These are phyloP conservation scores for Bradypodion ventrale DNA, from an alignment of 2,797 vertebrate genomes.

Conservation along the genomic window DNA sequence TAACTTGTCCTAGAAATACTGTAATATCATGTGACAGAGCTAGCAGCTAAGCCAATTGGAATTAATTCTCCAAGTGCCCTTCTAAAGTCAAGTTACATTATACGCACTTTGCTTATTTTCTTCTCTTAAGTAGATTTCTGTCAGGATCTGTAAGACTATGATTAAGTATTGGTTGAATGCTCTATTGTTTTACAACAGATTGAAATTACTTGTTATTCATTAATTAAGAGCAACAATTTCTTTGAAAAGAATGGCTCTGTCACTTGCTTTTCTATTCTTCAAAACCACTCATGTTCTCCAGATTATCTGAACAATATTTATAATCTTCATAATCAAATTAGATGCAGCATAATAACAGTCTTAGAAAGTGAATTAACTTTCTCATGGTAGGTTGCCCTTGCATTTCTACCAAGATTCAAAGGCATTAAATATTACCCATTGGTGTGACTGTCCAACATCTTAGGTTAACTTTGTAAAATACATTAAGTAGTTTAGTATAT, in stretches of 20 bases:
- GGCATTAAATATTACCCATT: not conserved
- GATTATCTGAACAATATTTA: conserved; percentile 10
- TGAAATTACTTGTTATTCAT: not conserved
- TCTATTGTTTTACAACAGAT: not conserved
- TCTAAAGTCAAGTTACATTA: conserved; percentile 4
- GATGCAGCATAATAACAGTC: conserved; percentile 17
- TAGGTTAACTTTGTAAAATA: not conserved
- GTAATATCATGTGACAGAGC: conserved; percentile 6
- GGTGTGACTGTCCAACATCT: not conserved
- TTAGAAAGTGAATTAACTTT: conserved; percentile 29
- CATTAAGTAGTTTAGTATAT: not conserved
- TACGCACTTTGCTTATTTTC: not conserved
- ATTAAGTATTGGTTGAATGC: conserved; percentile 1
- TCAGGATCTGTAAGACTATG: not conserved
- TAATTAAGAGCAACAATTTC: not conserved
- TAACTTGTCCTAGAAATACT: conserved; percentile 3
- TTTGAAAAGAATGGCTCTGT: not conserved
- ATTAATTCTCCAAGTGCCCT: conserved; percentile 29
- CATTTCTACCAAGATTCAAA: conserved; percentile 6
- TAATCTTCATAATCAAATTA: conserved; percentile 24
- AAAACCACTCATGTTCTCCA: not conserved
- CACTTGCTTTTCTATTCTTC: not conserved
- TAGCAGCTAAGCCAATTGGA: conserved; percentile 15
- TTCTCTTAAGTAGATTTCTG: conserved; percentile 14
- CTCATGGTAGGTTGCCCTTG: not conserved